Evolutionary conservation across 2,888 invertebrate species (phyloP), one percentile per base, ranked within the genome.

Genomic region (Cerastoderma edule): DNA sequence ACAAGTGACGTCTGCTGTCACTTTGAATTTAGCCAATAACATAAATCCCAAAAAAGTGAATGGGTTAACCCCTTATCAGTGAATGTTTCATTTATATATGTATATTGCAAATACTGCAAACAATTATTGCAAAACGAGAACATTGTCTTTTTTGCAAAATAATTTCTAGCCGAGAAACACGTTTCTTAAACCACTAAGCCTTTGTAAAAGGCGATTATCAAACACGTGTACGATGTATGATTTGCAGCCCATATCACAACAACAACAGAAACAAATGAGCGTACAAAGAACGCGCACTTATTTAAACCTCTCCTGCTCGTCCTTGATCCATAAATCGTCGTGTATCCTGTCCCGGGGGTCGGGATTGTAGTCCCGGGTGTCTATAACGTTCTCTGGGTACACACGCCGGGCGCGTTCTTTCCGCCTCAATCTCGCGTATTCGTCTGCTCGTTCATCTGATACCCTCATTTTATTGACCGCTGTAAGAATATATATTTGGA

Each of bases 321-420:
- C n/a, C n/a, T n/a, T 60, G 2, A 60, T 27, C 39, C 60, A 35
- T 6, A 60, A 27, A 39, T 60, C 35, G 39, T 35, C 60, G 24
- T 60, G 60, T 22, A 39, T 22, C 27, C 13, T 60, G 2, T 60
- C 60, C 33, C 35, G 22, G 3, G 60, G 60, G 24, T 19, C 27
- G 10, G 60, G 60, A 24, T 24, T 60, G 63, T 75, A 75, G 24
- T 67, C 67, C 1, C 22, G 39, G 5, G 70, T 66, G 24, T 75
- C 75, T 33, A 70, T 67, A 8, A 70, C 50, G 67, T 75, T 67
- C 19, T 75, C 70, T 3, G 75, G 75, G 33, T 75, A 75, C 27
- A 75, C 57, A 39, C 66, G 56, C 50, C 63, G 46, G 35, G 60
- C 70, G 13, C 75, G 66, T 16, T 75, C 75, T 32, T 75, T 70